Percentiles rank a stretch among this genome's conserved stretches.
Evolutionary conservation across 2,888 invertebrate species (phyloP).

Genomic region (Ypsolopha sequella): DNA sequence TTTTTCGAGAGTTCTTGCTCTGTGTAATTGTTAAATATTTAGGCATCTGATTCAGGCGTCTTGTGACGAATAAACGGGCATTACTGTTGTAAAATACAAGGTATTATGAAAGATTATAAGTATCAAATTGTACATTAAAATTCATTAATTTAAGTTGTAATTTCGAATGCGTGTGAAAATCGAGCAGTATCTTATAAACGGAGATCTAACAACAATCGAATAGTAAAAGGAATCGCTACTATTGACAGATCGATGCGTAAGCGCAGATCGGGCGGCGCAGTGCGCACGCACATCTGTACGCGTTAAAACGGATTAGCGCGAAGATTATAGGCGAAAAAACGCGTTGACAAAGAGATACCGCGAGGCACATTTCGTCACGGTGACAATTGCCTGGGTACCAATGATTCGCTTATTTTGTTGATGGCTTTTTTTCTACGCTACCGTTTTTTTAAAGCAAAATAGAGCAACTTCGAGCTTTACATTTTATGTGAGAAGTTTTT

Average conservation of each 20-base stretch:
- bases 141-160: too few relatives aligned
- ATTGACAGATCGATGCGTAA: constrained; percentile 1
- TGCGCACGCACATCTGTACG: constrained; percentile 56
- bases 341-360: constrained; percentile 56
- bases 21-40: too few relatives aligned
- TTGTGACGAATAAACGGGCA: too few relatives aligned
- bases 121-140: too few relatives aligned
- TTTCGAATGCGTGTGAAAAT: constrained; percentile 2
- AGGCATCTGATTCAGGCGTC: too few relatives aligned
- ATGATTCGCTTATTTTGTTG: constrained; percentile 48
- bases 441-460: constrained; percentile 29
- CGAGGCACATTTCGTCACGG: constrained; percentile 39
- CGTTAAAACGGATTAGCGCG: constrained; percentile 65
- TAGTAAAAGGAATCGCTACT: neutral
- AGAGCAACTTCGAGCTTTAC: constrained; percentile 15
- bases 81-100: too few relatives aligned
- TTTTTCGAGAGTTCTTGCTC: too few relatives aligned
- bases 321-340: constrained; percentile 59
- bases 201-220: constrained; percentile 1
- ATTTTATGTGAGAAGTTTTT: too few relatives aligned
- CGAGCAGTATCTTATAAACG: neutral
- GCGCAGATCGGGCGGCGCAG: constrained; percentile 26
- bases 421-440: constrained; percentile 32
- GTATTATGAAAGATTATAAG: too few relatives aligned
- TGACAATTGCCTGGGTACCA: constrained; percentile 58